Evolutionary conservation across 2,797 vertebrate genomes (phyloP).

Genomic region (Gambelia wislizenii): DNA sequence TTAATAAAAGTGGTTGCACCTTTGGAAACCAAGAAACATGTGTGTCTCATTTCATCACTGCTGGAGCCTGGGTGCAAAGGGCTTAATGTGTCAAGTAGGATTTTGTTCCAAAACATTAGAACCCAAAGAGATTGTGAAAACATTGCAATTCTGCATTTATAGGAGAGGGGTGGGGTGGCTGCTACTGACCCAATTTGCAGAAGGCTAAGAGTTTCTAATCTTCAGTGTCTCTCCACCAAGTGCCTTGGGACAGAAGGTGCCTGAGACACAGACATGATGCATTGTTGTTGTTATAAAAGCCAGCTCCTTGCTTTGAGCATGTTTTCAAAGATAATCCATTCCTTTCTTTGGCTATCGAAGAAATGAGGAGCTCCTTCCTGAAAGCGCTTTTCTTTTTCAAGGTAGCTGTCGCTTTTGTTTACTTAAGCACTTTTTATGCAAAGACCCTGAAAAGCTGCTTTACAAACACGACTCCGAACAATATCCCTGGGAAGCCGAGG

Average conservation of each 20-base stretch:
- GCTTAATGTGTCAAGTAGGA: background rate
- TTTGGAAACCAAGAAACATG: background rate
- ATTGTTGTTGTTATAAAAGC: constrained; percentile 20
- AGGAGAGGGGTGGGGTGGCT: background rate
- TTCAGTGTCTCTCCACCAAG: constrained; percentile 4
- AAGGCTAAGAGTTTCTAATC: constrained; percentile 28
- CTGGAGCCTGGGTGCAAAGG: background rate
- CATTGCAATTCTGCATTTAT: background rate
- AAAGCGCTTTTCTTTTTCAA: constrained; percentile 13
- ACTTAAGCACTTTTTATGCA: constrained; percentile 41
- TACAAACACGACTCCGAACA: constrained; percentile 28
- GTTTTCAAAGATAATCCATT: constrained; percentile 40
- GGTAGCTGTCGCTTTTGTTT: constrained; percentile 39
- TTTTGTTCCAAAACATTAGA: background rate
- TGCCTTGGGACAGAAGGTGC: constrained; percentile 22
- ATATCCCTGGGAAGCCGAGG: background rate
- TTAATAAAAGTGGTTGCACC: background rate
- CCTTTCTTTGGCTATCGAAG: constrained; percentile 21
- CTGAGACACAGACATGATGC: constrained; percentile 27
- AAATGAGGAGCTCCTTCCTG: constrained; percentile 8
- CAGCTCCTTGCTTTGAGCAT: constrained; percentile 15
- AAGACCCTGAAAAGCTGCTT: constrained; percentile 29
- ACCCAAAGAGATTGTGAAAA: background rate
- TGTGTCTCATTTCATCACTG: background rate
- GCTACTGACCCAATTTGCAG: constrained; percentile 13